Percentiles rank a stretch among this genome's conserved stretches.
Evolutionary conservation across 1,140 invertebrate genomes (phyloP).

Genomic region (Panagrolaimus sp.): DNA sequence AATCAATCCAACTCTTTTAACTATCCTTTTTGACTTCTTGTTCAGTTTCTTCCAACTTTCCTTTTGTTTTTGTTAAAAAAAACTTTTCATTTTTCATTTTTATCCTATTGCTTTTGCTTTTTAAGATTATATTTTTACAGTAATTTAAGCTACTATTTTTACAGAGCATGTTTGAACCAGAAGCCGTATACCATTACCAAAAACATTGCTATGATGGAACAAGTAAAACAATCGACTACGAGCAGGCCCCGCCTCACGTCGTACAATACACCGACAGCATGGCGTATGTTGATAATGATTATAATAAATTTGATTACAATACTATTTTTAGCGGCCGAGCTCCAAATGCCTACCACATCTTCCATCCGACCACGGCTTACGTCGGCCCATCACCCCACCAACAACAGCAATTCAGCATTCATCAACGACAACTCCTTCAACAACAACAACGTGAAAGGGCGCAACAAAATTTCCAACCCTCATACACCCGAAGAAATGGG

Average conservation of each 20-base stretch:
- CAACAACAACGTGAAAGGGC: constrained; percentile 9
- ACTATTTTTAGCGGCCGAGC: neutral
- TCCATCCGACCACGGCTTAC: constrained; percentile 9
- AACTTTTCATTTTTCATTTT: neutral
- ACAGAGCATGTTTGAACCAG: neutral
- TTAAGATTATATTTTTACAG: neutral
- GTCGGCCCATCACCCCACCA: neutral
- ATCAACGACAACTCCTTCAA: constrained; percentile 4
- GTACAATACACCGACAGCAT: constrained; percentile 5
- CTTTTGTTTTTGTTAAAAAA: neutral
- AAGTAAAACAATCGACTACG: neutral
- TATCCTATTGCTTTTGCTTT: neutral
- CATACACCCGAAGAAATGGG: neutral
- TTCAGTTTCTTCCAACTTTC: no score
- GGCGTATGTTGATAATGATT: neutral
- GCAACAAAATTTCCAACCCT: neutral
- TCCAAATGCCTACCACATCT: constrained; percentile 7
- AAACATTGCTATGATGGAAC: neutral
- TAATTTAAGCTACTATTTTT: neutral
- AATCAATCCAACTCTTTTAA: no score
- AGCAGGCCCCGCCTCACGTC: constrained; percentile 1
- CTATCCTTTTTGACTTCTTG: no score
- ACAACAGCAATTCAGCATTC: constrained; percentile 2
- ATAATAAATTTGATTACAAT: neutral
- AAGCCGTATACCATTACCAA: neutral